phyloP scores from a whole-genome alignment of 2,113 vertebrate genomes.

The Lanius collurio region DNA sequence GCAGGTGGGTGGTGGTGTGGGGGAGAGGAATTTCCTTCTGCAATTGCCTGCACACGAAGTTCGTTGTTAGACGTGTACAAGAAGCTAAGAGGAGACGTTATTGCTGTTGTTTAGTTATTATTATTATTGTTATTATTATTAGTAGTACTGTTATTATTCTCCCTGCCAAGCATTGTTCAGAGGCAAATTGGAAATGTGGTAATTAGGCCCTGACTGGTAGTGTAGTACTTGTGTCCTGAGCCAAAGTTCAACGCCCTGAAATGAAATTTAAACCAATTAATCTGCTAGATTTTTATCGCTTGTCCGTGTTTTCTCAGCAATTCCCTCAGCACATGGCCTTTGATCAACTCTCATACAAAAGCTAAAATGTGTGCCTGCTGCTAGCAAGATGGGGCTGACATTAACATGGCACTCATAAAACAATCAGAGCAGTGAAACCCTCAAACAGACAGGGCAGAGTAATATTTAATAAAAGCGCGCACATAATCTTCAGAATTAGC shows the following conservation, averaged over 20 bases:
- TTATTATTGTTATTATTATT: not conserved
- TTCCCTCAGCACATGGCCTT: conserved; percentile 96
- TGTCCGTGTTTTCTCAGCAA: conserved; percentile 93
- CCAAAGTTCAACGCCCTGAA: conserved; percentile 86
- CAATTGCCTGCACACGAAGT: conserved; percentile 11
- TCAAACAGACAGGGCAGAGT: conserved; percentile 91
- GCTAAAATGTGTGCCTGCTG: conserved; percentile 85
- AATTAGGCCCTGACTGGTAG: conserved; percentile 81
- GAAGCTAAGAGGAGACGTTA: not conserved
- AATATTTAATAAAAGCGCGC: conserved; percentile 98
- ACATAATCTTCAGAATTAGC: conserved; percentile 98
- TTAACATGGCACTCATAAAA: conserved; percentile 99
- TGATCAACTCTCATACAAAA: conserved; percentile 91
- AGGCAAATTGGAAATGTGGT: conserved; percentile 82
- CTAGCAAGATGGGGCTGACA: conserved; percentile 93
- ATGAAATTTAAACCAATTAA: conserved; percentile 97
- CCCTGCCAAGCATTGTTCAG: conserved; percentile 70
- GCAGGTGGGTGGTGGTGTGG: not conserved
- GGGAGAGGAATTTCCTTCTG: conserved; percentile 2
- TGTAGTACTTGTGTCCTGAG: conserved; percentile 77
- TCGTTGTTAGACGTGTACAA: conserved; percentile 52
- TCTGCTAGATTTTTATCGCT: conserved; percentile 93
- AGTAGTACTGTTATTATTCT: conserved; percentile 41
- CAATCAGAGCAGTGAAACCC: conserved; percentile 89
- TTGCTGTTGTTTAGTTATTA: not conserved